Evolutionary conservation across 2,888 invertebrate genomes (phyloP).

Genomic region (Metopia argyrocephala): DNA sequence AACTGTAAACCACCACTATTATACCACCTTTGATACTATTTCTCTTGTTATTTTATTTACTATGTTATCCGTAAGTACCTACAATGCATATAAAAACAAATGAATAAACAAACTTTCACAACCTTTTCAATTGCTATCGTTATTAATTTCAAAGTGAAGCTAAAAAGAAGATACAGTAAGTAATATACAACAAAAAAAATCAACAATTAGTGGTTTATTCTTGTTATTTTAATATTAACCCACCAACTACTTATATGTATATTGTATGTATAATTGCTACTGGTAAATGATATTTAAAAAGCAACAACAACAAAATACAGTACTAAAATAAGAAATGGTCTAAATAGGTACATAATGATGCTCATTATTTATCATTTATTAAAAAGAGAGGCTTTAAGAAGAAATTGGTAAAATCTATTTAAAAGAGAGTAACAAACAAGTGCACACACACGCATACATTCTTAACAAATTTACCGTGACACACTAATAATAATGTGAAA

Average conservation of each 20-base stretch:
- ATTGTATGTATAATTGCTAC: not conserved
- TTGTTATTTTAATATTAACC: not conserved
- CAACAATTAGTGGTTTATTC: not conserved
- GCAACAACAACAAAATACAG: slow-evolving; percentile 6
- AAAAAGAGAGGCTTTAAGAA: slow-evolving; percentile 6
- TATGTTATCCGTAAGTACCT: not conserved
- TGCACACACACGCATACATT: not conserved
- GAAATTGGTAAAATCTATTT: slow-evolving; percentile 5
- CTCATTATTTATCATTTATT: slow-evolving; percentile 9
- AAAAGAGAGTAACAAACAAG: not conserved
- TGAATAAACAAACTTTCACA: slow-evolving; percentile 56
- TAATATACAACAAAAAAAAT: not conserved
- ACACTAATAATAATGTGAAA: not conserved
- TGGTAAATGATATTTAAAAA: slow-evolving; percentile 50
- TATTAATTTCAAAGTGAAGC: no score
- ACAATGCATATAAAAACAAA: slow-evolving; percentile 1
- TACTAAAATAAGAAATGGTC: no score
- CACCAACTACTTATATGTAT: not conserved
- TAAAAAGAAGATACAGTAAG: not conserved
- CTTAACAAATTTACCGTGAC: not conserved
- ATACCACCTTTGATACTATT: no score
- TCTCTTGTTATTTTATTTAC: not conserved
- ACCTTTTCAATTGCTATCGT: slow-evolving; percentile 50
- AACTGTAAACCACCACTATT: no score
- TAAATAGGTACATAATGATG: slow-evolving; percentile 40